Base-by-base conservation (phyloP, 2,113 vertebrate species). In the Eurystomus gularis region DNA sequence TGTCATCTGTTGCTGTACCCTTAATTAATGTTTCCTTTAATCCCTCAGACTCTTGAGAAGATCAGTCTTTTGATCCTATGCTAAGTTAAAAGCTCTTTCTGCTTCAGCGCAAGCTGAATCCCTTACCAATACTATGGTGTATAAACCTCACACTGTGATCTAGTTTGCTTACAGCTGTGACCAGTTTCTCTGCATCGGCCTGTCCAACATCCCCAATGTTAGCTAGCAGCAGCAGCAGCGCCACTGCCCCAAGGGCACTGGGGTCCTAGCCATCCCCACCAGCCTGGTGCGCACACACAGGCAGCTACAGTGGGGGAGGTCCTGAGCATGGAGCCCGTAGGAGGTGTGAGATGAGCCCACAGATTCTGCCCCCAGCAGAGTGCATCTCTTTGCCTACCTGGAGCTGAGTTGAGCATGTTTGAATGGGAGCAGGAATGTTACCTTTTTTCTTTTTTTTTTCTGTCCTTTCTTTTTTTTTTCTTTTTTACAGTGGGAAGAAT, bases 401-500 rank as follows among this genome's bases (percentile, higher is more conserved):
- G 39, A 64, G 17, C 42, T 72, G 26, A 65, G n/a, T 23, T 49
- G 28, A 62, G 28, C 26, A 31, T 1, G 0, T 60, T 25, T 2
- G 8, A 2, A 33, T 29, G 25, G 64, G 21, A 85, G 24, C 13
- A 57, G 52, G 25, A 85, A 4, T 6, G 12, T 6, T 69, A 21
- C 6, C 1, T 44, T 44, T 35, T 21, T 42, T 15, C 2, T 14
- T 21, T 48, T 31, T 39, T 31, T 15, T 3, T 9, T 19, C 3
- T 2, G 6, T n/a, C n/a, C n/a, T n/a, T n/a, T n/a, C n/a, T 21
- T 31, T 58, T 51, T 26, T 4, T 3, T 17, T 6, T 1, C 8
- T 14, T 31, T 57, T 54, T 51, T 11, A 11, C 1, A 0, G 11
- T 80, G 16, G 16, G 7, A 31, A 51, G 35, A 20, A 25, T 79